These are phyloP conservation scores for Tetrapedia diversipes DNA, from an alignment of 2,888 invertebrate species.

Conservation along the genomic window DNA sequence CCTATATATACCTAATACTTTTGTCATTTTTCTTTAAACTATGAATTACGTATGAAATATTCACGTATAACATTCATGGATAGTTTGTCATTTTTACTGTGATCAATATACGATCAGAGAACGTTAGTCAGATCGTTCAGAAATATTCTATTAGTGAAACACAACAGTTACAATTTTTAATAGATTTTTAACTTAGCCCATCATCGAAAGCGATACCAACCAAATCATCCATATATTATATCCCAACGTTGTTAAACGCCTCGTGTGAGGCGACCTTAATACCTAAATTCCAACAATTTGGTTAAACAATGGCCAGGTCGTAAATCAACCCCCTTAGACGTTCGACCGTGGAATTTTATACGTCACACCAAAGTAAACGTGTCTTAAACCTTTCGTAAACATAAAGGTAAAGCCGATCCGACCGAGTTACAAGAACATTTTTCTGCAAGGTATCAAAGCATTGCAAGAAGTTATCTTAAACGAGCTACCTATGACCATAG, in stretches of 20 bases:
- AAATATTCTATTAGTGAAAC: background rate
- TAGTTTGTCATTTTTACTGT: background rate
- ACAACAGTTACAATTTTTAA: background rate
- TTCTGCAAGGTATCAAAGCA: too few relatives aligned
- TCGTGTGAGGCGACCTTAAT: background rate
- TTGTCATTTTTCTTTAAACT: background rate
- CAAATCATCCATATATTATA: background rate
- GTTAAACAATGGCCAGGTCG: background rate
- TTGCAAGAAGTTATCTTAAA: too few relatives aligned
- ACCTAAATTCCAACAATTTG: background rate
- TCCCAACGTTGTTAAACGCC: background rate
- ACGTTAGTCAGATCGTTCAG: background rate
- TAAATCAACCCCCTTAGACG: background rate
- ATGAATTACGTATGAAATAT: conserved; percentile 1
- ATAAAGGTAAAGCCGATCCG: background rate
- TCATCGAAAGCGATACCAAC: background rate
- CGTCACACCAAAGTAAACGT: background rate
- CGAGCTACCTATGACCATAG: fast-evolving
- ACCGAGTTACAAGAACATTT: background rate
- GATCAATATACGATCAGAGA: background rate
- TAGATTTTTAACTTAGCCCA: background rate
- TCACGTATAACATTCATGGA: conserved; percentile 3
- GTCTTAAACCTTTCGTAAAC: background rate
- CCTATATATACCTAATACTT: too few relatives aligned
- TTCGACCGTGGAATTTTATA: background rate